Conservation (phyloP, 1,140 invertebrate genomes). For the Brachionus plicatilis region DNA sequence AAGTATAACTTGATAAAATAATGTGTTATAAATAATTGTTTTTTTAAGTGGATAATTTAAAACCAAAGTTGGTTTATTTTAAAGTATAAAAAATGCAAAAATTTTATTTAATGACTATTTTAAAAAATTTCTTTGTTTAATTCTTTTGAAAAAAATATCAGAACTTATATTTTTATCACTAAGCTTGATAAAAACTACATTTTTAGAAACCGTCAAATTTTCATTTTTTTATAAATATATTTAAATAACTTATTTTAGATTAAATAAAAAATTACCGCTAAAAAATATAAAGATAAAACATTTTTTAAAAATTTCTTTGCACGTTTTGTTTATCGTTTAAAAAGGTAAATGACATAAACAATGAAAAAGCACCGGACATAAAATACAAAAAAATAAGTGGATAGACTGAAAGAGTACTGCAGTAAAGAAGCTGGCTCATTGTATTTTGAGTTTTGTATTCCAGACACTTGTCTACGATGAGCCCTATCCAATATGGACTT, state of each 20-base stretch:
- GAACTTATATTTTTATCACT: not conserved
- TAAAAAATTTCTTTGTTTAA: not conserved
- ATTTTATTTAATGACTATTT: not conserved
- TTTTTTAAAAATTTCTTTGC: not conserved
- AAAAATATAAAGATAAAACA: not conserved
- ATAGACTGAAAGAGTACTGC: conserved; percentile 11
- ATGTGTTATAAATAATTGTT: too few species aligned
- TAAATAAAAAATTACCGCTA: not conserved
- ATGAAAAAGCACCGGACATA: conserved; percentile 1
- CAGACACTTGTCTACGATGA: conserved; percentile 27
- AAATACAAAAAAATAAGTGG: conserved; percentile 19
- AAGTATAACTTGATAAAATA: too few species aligned
- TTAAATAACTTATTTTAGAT: conserved; percentile 23
- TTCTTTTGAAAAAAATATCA: not conserved
- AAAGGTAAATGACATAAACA: conserved; percentile 25
- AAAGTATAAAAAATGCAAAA: not conserved
- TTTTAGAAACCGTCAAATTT: not conserved
- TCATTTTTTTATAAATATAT: not conserved
- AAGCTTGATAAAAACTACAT: not conserved
- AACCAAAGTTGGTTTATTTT: not conserved
- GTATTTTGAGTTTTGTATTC: not conserved
- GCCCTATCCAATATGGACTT: conserved; percentile 28
- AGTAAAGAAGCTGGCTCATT: not conserved
- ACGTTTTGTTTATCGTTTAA: conserved; percentile 34
- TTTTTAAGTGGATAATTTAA: not conserved